Evolutionary conservation across 2,888 invertebrate species (phyloP).

Genomic region (Yponomeuta cagnagella): DNA sequence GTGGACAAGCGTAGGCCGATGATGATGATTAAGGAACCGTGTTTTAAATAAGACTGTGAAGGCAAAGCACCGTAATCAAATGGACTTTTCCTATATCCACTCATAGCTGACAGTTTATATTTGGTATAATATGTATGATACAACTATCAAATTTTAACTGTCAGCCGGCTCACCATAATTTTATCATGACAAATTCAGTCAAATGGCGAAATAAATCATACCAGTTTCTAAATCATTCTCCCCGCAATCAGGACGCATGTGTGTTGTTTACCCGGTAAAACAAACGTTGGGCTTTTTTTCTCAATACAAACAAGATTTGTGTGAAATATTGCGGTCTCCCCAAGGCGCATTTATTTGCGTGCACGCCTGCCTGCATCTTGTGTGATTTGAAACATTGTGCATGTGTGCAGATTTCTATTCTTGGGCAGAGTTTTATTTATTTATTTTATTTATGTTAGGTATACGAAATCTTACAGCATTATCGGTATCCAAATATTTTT

Average conservation of each 20-base stretch:
- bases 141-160: too few species aligned
- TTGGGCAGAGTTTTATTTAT: background rate
- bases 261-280: constrained; percentile 41
- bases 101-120: too few species aligned
- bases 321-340: constrained; percentile 61
- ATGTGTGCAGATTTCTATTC: background rate
- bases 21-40: too few species aligned
- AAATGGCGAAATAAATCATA: background rate
- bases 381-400: constrained; percentile 17
- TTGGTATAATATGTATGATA: too few species aligned
- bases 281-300: constrained; percentile 43
- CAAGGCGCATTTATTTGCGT: constrained; percentile 61
- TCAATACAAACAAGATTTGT: constrained; percentile 51
- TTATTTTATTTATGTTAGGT: too few species aligned
- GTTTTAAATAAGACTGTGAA: too few species aligned
- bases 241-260: constrained; percentile 28
- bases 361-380: constrained; percentile 49
- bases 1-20: too few species aligned
- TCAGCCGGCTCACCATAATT: too few species aligned
- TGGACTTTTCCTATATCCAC: too few species aligned
- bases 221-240: background rate
- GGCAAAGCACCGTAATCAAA: too few species aligned
- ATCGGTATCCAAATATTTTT: too few species aligned
- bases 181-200: background rate
- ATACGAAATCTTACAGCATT: too few species aligned